These are phyloP conservation scores for Drosophila lacicola DNA, from an alignment of 2,888 invertebrate genomes.

Conservation along the genomic window DNA sequence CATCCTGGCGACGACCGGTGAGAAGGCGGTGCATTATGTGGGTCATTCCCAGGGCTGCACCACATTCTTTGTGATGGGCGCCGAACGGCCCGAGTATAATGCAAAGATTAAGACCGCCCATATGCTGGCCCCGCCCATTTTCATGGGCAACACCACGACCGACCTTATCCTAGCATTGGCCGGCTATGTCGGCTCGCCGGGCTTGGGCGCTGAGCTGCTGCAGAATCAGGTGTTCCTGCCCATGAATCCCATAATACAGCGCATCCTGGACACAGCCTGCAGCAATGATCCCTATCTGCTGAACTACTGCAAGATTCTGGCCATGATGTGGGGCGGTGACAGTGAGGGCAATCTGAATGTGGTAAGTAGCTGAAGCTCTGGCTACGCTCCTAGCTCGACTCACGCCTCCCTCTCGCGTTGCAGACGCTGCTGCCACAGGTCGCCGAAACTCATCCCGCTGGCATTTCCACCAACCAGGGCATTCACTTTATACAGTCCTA, in stretches of 20 bases:
- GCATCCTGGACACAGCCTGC: slow-evolving; percentile 69
- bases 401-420: neutral
- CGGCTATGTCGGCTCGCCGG: slow-evolving; percentile 72
- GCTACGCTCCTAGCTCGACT: neutral
- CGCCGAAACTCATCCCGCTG: slow-evolving; percentile 81
- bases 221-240: slow-evolving; percentile 86
- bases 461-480: slow-evolving; percentile 78
- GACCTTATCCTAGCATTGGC: slow-evolving; percentile 84
- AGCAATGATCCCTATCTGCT: slow-evolving; percentile 63
- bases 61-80: slow-evolving; percentile 85
- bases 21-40: slow-evolving; percentile 86
- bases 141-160: slow-evolving; percentile 86
- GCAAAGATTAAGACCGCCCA: slow-evolving; percentile 85
- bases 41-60: slow-evolving; percentile 88
- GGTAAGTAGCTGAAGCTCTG: slow-evolving; percentile 43
- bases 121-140: slow-evolving; percentile 89
- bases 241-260: slow-evolving; percentile 67
- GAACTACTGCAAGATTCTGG: slow-evolving; percentile 67
- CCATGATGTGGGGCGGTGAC: slow-evolving; percentile 73
- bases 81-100: slow-evolving; percentile 85
- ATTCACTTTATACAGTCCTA: slow-evolving; percentile 76
- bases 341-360: slow-evolving; percentile 69
- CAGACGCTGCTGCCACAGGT: slow-evolving; percentile 74
- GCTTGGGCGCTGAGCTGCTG: slow-evolving; percentile 55
- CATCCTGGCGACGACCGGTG: slow-evolving; percentile 85